These are phyloP conservation scores for Brachionus rotundiformis DNA, from an alignment of 1,140 invertebrate genomes.

Conservation along the genomic window DNA sequence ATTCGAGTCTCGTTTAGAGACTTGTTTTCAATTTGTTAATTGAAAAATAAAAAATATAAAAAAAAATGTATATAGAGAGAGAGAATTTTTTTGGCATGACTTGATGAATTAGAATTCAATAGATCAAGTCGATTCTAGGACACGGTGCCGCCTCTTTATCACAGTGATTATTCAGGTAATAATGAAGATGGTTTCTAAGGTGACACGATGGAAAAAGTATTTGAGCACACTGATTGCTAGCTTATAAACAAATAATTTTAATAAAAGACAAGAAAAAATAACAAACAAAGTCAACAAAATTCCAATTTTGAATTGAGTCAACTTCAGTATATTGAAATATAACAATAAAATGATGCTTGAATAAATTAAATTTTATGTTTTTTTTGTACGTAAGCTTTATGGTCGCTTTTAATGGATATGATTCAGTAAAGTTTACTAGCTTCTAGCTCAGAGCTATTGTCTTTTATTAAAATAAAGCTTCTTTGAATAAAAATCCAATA, in stretches of 20 bases:
- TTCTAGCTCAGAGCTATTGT: conserved; percentile 6
- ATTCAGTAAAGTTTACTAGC: conserved; percentile 41
- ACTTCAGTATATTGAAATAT: conserved; percentile 1
- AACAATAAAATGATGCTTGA: conserved; percentile 45
- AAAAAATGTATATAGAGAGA: too few species aligned
- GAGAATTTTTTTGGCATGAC: neutral
- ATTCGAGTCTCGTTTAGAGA: conserved; percentile 24
- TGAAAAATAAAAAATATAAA: neutral
- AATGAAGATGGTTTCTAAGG: conserved; percentile 50
- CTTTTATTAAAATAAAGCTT: conserved; percentile 28
- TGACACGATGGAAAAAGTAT: conserved; percentile 19
- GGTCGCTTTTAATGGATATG: conserved; percentile 46
- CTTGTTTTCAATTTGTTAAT: conserved; percentile 40
- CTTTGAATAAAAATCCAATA: neutral
- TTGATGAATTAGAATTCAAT: conserved; percentile 37
- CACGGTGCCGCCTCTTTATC: conserved; percentile 11
- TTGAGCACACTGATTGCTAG: neutral
- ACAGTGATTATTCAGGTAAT: conserved; percentile 48
- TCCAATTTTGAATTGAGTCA: conserved; percentile 1
- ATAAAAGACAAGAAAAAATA: conserved; percentile 51
- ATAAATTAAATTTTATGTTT: conserved; percentile 44
- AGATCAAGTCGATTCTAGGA: conserved; percentile 34
- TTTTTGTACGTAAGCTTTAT: conserved; percentile 18
- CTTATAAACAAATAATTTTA: conserved; percentile 49
- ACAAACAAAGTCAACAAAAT: conserved; percentile 50